Evolutionary conservation across 2,797 vertebrate genomes (phyloP).

Genomic region (Ptychobarbus kaznakovi): DNA sequence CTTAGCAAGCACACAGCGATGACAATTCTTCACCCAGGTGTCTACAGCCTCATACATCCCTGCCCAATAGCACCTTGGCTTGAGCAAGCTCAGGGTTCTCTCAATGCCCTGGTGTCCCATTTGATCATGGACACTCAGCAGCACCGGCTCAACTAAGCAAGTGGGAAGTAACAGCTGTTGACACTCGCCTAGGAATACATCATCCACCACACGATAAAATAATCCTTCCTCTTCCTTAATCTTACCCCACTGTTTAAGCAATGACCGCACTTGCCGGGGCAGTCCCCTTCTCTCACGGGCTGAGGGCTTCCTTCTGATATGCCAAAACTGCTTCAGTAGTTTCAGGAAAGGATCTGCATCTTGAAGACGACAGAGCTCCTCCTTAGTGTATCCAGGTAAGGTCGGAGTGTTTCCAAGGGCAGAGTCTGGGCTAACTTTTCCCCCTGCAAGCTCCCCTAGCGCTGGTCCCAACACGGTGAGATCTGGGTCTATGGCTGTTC

Average conservation of each 20-base stretch:
- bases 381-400: too few relatives aligned
- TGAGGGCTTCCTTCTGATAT: too few relatives aligned
- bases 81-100: not conserved
- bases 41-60: not conserved
- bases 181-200: not conserved
- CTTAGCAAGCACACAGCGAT: not conserved
- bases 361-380: too few relatives aligned
- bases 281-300: too few relatives aligned
- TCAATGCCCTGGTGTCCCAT: not conserved
- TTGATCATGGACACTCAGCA: not conserved
- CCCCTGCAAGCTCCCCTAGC: too few relatives aligned
- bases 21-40: not conserved
- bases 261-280: too few relatives aligned
- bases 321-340: too few relatives aligned
- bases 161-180: not conserved
- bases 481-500: too few relatives aligned
- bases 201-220: not conserved
- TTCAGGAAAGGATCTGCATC: too few relatives aligned
- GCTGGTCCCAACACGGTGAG: too few relatives aligned
- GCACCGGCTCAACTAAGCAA: not conserved
- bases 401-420: too few relatives aligned
- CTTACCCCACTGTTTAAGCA: not conserved
- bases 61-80: not conserved
- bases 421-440: too few relatives aligned
- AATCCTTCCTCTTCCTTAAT: not conserved